Evolutionary conservation across 2,113 vertebrate species (phyloP).

Genomic region (Condylura cristata): DNA sequence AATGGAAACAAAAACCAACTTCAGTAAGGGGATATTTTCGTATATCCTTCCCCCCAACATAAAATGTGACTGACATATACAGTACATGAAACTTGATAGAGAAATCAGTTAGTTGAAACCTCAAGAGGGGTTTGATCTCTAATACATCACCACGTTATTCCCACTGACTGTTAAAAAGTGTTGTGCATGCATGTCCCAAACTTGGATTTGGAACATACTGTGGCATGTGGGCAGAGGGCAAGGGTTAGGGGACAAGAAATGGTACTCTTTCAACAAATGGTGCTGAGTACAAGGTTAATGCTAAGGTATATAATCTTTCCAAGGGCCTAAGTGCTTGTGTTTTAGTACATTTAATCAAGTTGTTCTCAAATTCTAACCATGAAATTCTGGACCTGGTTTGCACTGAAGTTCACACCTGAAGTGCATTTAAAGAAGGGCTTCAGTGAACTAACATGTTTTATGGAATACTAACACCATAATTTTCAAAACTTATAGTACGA

Average conservation of each 20-base stretch:
- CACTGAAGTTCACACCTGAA: constrained; percentile 5
- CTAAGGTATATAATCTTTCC: constrained; percentile 48
- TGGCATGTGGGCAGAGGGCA: constrained; percentile 65
- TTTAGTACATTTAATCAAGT: constrained; percentile 39
- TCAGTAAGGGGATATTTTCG: not conserved
- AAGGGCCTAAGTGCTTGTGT: constrained; percentile 50
- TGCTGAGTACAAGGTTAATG: constrained; percentile 68
- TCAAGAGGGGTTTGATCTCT: not conserved
- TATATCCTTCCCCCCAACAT: not conserved
- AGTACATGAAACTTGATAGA: constrained; percentile 60
- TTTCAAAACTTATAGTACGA: not conserved
- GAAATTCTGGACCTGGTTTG: not conserved
- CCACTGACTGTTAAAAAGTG: not conserved
- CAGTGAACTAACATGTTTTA: not conserved
- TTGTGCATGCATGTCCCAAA: not conserved
- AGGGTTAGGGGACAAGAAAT: constrained; percentile 67
- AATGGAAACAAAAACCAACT: constrained; percentile 46
- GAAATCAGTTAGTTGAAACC: constrained; percentile 51
- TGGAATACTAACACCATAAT: not conserved
- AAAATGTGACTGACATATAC: not conserved
- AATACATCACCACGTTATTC: not conserved
- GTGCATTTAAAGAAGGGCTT: not conserved
- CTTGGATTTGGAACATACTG: constrained; percentile 51
- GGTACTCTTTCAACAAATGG: constrained; percentile 74
- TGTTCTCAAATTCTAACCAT: constrained; percentile 52